Base-by-base conservation (phyloP, 2,888 invertebrate genomes). In the Chalcosyrphus nemorum region DNA sequence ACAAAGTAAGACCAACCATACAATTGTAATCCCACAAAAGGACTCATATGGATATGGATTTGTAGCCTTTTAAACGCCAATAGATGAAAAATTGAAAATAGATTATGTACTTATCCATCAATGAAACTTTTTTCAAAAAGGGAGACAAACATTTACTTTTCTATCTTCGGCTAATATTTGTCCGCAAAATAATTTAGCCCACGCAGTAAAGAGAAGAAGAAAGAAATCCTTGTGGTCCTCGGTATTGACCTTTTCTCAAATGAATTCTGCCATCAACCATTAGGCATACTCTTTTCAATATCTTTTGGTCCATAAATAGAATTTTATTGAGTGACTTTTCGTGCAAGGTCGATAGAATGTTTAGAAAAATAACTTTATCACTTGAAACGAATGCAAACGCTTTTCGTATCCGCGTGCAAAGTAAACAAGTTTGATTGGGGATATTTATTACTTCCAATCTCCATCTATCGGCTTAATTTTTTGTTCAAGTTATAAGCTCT, bases 371-470 rank as follows among this genome's bases (percentile, higher is more conserved):
- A 24, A n/a, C 45, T 45, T 61, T 61, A 35, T 65, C 35, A 13
- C 35, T 47, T 13, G 19, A 35, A 63, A 19, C 21, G 21, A 32
- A 21, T 32, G 59, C 27, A 29, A 29, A 15, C n/a, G 7, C 5
- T 3, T 17, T 9, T 13, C 27, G 4, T 29, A n/a, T n/a, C n/a
- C n/a, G n/a, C 11, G 61, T 9, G 1, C 13, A 19, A 21, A 21
- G 50, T 65, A 65, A 65, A 65, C 63, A 47, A 50, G 43, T 43
- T 41, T n/a, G 59, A 13, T 7, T 43, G 43, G 13, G 29, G n/a
- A 17, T 38, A 38, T 59, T 59, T 59, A 59, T 59, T 27, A 27
- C 41, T 41, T 59, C 24, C 41, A 59, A 43, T 29, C 17, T 9
- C 9, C 59, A 43, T 43, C 13, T 24, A 27, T 59, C 59, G 41